Evolutionary conservation across 1,140 invertebrate genomes (phyloP), one percentile per base, ranked within the genome.

Genomic region (Physella acuta): DNA sequence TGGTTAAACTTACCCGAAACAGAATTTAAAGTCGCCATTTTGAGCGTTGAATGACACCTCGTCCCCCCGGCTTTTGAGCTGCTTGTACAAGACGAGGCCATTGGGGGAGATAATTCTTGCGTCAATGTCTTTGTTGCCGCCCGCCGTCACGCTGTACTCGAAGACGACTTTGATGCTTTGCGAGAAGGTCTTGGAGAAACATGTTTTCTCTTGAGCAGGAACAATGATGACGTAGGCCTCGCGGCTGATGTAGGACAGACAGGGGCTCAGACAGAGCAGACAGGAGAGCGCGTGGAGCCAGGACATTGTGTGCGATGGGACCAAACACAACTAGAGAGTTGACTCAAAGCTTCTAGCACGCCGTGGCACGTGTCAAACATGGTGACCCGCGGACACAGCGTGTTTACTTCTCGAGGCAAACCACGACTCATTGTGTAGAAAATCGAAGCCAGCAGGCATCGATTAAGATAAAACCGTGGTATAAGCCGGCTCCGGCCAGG

Each of bases 1-100:
- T 52, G 62, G 11, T 31, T 30, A 52, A 1, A 30, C 52, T 8
- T 37, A 67, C 64, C 52, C 30, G 52, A 67, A 67, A 52, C 64
- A 67, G 39, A 67, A 67, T 26, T 56, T 55, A 30, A 56, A 67
- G 28, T 67, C 64, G 24, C 64, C 64, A 49, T 67, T 56, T 56
- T 67, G 64, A 5, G 64, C 53, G 20, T 67, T 16, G 36, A 67
- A 67, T 0, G 51, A 56, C 1, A 67, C 34, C 34, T 67, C 64
- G 28, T 67, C 52, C 3, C 52, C 52, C 0, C 2, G 16, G 11
- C 14, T 37, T 26, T 56, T 37, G 3, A 55, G 31, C 20, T 55
- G 51, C n/a, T 67, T 67, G 64, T 55, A 67, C 14, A 67, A 34
- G 44, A 67, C 44, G 14, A 67, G 34, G 14, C 64, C 64, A 30